Evolutionary conservation across 1,140 invertebrate species (phyloP), one percentile per base, ranked within the genome.

Genomic region (Apis cerana): DNA sequence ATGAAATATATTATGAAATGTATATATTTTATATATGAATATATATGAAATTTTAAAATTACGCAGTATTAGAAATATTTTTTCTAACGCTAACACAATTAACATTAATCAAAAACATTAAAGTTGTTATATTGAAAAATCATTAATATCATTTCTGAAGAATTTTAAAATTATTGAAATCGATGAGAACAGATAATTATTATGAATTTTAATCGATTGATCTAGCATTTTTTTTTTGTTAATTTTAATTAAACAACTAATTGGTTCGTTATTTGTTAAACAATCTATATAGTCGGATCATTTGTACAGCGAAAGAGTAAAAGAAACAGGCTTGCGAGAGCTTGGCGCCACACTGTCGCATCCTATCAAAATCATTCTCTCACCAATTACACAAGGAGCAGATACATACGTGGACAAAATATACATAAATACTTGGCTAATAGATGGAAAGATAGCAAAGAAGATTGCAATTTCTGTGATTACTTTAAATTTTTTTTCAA

Each of bases 341-440:
- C 33, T 79, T 88, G 87, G 87, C 87, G 87, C 87, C 87, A 77
- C 61, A 82, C 80, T 88, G 87, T 88, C 87, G 87, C 86, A 88
- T 85, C 86, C 75, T 82, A 88, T 88, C 71, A 88, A 80, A 82
- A 88, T 88, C 67, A 64, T 83, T 88, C 84, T 85, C 79, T 79
- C 79, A 76, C 62, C 50, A 77, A 75, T 58, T 78, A 78, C 17
- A 52, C 62, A 56, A 65, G 54, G 17, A 64, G 43, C 21, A 59
- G 43, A 75, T 62, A 62, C 23, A 68, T 68, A 54, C 19, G 50
- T n/a, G 72, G 52, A 78, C 50, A 33, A 17, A 68, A 64, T 23
- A 50, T 43, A 50, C n/a, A 43, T 52, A 76, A 71, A 54, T 72
- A 67, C 59, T 67, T 9, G 79, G 69, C 17, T 54, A 68, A 77